phyloP scores from a whole-genome alignment of 1,140 invertebrate genomes.

The Drosophila takahashii region DNA sequence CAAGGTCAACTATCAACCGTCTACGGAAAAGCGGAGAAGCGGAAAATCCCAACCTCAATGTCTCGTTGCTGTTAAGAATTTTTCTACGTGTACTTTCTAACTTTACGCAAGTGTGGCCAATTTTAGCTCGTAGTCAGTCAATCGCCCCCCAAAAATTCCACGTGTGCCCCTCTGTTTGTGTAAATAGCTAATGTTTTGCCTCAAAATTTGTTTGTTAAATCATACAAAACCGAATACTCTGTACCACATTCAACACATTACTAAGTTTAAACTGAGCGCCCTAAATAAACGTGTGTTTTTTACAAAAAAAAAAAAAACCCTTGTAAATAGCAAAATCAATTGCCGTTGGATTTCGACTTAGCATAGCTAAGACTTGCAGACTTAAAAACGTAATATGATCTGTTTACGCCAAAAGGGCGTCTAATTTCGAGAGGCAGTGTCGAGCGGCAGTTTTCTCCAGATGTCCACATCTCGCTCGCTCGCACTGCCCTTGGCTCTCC shows the following conservation, averaged over 20 bases:
- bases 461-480: too few species aligned
- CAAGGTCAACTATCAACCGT: constrained; percentile 25
- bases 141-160: constrained; percentile 8
- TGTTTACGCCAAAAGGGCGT: too few species aligned
- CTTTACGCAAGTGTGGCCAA: constrained; percentile 75
- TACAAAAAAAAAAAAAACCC: too few species aligned
- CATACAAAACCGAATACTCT: constrained; percentile 41
- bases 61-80: constrained; percentile 62
- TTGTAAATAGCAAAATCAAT: too few species aligned
- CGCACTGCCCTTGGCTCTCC: too few species aligned
- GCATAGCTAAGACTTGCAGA: too few species aligned
- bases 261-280: constrained; percentile 73
- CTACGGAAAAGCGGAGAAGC: constrained; percentile 17
- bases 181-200: constrained; percentile 66
- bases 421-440: too few species aligned
- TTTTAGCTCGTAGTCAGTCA: constrained; percentile 59
- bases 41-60: constrained; percentile 70
- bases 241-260: constrained; percentile 59
- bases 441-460: too few species aligned
- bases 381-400: too few species aligned
- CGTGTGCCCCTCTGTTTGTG: constrained; percentile 61
- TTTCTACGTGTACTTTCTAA: constrained; percentile 63
- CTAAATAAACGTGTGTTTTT: constrained; percentile 81
- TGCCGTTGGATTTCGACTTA: too few species aligned
- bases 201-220: constrained; percentile 63